phyloP scores from a whole-genome alignment of 2,113 vertebrate species.

The rat (Rattus norvegicus) region DNA sequence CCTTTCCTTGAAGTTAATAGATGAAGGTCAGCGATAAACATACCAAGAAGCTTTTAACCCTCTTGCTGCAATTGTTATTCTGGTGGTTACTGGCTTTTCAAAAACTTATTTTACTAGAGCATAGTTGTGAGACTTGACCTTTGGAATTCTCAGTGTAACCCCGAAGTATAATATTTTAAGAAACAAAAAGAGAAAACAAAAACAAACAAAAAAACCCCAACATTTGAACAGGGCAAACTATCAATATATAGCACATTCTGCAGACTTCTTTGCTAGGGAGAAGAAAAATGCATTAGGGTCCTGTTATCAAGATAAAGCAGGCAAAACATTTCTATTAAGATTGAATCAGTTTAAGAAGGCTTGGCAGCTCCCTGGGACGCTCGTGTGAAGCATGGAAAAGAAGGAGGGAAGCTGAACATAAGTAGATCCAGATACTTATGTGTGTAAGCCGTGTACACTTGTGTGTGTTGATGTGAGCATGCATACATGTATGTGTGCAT shows the following conservation, averaged over 20 bases:
- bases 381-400: not conserved
- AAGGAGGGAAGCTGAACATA: not conserved
- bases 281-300: not conserved
- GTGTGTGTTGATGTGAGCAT: not conserved
- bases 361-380: not conserved
- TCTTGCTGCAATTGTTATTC: not conserved
- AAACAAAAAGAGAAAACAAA: not conserved
- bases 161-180: not conserved
- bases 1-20: conserved; percentile 47
- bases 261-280: not conserved
- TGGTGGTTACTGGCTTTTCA: not conserved
- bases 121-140: conserved; percentile 24
- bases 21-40: not conserved
- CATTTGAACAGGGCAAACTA: not conserved
- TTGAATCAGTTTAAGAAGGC: not conserved
- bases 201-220: not conserved
- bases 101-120: not conserved
- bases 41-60: not conserved
- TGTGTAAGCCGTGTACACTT: not conserved
- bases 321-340: not conserved
- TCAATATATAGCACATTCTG: not conserved
- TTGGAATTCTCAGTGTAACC: not conserved
- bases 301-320: conserved; percentile 1
- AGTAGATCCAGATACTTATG: not conserved
- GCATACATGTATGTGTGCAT: not conserved